A percentile compares a stretch with the other conserved stretches of the same genome.
Conservation (phyloP, 2,888 invertebrate species). For the Nowickia ferox region DNA sequence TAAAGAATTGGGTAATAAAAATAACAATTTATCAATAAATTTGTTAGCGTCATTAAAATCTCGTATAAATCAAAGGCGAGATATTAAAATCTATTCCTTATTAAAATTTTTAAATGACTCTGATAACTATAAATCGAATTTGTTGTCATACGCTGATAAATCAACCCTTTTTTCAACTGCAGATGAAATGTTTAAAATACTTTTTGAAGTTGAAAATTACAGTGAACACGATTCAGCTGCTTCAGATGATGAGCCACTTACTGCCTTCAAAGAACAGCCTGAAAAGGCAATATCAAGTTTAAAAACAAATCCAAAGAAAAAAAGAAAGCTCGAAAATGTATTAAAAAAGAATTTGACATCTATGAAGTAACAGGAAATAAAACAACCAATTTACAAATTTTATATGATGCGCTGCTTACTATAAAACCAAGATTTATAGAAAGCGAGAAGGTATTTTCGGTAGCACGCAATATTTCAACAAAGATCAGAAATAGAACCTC, state of each 20-base stretch:
- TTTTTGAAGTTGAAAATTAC: no score
- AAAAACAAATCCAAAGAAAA: background rate
- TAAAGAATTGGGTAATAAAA: background rate
- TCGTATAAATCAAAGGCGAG: background rate
- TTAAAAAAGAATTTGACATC: background rate
- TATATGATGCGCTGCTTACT: background rate
- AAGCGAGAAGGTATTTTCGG: background rate
- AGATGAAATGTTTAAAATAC: no score
- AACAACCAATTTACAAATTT: background rate
- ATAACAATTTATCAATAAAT: background rate
- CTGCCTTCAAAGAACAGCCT: no score
- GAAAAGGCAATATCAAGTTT: no score
- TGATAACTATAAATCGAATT: background rate
- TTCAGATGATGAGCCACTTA: no score
- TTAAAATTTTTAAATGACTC: slow-evolving; percentile 8
- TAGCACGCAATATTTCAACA: no score
- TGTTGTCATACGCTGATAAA: no score
- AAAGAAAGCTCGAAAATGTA: background rate
- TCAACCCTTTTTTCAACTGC: background rate
- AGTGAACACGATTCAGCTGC: no score
- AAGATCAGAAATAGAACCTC: no score
- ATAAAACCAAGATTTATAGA: no score
- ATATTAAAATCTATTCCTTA: background rate
- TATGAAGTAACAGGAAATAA: background rate
- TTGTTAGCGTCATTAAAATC: background rate